Base-by-base conservation (phyloP, 2,113 vertebrate species). In the Triplophysa siluroides region DNA sequence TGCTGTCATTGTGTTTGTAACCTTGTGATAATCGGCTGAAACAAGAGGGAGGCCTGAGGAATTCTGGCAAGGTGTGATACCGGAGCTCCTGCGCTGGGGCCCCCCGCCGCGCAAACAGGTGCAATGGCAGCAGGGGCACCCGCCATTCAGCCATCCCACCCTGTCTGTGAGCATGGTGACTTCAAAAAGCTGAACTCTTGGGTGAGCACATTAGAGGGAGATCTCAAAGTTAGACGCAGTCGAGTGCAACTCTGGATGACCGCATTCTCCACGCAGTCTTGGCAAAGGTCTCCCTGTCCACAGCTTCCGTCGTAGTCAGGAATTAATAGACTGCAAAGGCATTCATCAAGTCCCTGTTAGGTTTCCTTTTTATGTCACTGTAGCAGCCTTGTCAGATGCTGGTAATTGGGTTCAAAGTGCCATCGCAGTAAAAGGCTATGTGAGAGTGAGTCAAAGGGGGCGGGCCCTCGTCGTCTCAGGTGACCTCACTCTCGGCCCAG, bases 381-480 rank as follows among this genome's bases (percentile, higher is more conserved):
- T 81, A 78, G 65, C 67, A 62, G 80, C 81, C 81, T 82, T 86
- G 82, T 88, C 85, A 82, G 74, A 71, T 18, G 60, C 74, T 68
- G 80, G 75, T 88, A 88, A 88, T 88, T 86, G 83, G 82, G 83
- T 86, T 85, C 81, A 85, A 77, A 83, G 86, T 86, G 80, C 66
- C 70, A 69, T 83, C 80, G 64, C 77, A 77, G 77, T 85, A 81
- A 83, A 81, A 81, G 79, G 72, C 79, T 71, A 71, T 72, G 75
- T 83, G 76, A 76, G 80, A 81, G 85, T 74, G 82, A 83, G 78
- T 81, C 70, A 73, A 45, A 73, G 12, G 69, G 68, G 65, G 75
- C 60, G 76, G 56, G 65, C 43, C 75, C 43, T 56, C 26, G 29
- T 52, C 24, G 58, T 87, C 81, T 83, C 83, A 84, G 84, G 77